phyloP scores from a whole-genome alignment of 2,113 vertebrate genomes.

The Melanerpes formicivorus region DNA sequence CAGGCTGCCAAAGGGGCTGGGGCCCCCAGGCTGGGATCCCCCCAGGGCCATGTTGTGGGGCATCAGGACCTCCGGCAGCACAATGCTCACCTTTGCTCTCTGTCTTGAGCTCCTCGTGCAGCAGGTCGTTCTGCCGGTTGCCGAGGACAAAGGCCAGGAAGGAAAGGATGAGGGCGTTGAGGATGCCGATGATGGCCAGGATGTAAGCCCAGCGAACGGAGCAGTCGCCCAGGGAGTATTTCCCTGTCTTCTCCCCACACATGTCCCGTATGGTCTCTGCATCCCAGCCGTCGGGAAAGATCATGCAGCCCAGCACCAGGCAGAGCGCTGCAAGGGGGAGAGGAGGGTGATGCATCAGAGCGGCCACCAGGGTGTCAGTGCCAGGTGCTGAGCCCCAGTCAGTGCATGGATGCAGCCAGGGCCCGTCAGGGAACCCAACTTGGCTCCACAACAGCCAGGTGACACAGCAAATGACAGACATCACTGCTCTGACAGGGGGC shows the following conservation, averaged over 20 bases:
- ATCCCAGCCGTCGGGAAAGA: conserved; percentile 94
- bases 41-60: rapidly evolving
- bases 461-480: background rate
- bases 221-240: conserved; percentile 91
- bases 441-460: rapidly evolving
- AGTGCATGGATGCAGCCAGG: background rate
- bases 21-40: background rate
- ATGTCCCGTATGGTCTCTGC: conserved; percentile 91
- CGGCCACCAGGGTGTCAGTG: background rate
- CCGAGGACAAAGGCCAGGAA: conserved; percentile 94
- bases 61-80: rapidly evolving
- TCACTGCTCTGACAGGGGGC: background rate
- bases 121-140: conserved; percentile 90
- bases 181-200: conserved; percentile 92
- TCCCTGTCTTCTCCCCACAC: conserved; percentile 91
- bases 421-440: background rate
- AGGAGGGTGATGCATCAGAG: background rate
- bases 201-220: conserved; percentile 95
- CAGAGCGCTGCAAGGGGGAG: conserved; percentile 82
- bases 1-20: background rate
- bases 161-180: conserved; percentile 93
- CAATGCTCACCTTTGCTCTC: conserved; percentile 84
- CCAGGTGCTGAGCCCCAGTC: rapidly evolving
- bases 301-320: conserved; percentile 92
- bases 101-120: conserved; percentile 88